Percentiles rank a stretch among this genome's conserved stretches.
phyloP scores from a whole-genome alignment of 2,113 vertebrate species.

The Potamarius usumacintae region DNA sequence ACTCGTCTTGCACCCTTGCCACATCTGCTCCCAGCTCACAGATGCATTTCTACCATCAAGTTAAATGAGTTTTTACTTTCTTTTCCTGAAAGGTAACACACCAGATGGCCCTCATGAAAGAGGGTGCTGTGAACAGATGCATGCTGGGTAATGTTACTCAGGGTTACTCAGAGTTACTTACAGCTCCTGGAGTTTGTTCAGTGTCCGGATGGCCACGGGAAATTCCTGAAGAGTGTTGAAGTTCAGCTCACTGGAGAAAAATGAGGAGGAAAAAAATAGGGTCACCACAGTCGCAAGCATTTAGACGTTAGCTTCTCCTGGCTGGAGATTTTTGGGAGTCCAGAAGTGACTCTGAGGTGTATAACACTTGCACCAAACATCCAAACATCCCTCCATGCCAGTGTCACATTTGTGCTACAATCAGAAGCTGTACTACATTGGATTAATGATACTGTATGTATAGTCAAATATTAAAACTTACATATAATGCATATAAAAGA shows the following conservation, averaged over 20 bases:
- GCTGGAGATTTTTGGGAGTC: not conserved
- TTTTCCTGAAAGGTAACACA: constrained; percentile 65
- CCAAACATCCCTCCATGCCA: not conserved
- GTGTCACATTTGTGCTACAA: not conserved
- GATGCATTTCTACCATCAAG: constrained; percentile 68
- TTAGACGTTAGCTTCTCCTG: not conserved
- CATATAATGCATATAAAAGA: not conserved
- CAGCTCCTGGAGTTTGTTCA: constrained; percentile 93
- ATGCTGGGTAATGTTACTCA: constrained; percentile 35
- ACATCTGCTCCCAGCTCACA: constrained; percentile 70
- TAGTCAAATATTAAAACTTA: not conserved
- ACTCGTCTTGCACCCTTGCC: constrained; percentile 37
- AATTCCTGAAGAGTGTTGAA: constrained; percentile 92
- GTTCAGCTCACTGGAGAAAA: constrained; percentile 83
- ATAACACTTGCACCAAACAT: not conserved
- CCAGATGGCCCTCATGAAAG: constrained; percentile 53
- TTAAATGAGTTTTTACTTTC: constrained; percentile 66
- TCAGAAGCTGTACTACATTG: not conserved
- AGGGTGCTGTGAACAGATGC: constrained; percentile 43
- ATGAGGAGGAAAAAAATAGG: not conserved
- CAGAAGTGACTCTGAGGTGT: not conserved
- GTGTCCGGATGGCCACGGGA: constrained; percentile 85
- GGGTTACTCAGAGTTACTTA: constrained; percentile 70
- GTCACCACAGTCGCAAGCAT: constrained; percentile 6
- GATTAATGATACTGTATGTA: not conserved